phyloP scores from a whole-genome alignment of 2,797 vertebrate genomes.

The Ptychobarbus kaznakovi region DNA sequence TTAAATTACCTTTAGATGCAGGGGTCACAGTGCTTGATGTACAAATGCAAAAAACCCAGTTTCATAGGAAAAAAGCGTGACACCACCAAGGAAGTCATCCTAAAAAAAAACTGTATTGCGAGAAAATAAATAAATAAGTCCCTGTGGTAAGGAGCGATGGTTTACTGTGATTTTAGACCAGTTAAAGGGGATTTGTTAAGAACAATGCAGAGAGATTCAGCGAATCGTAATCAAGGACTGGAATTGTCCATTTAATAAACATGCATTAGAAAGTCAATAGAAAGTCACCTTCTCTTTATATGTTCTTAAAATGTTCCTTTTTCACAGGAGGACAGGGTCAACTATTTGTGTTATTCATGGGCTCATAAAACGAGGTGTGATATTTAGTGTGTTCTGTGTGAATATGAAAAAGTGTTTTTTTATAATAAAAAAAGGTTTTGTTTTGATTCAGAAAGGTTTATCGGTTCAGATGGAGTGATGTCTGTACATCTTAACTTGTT shows the following conservation, averaged over 20 bases:
- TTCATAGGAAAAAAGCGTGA: not conserved
- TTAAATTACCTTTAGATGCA: conserved; percentile 23
- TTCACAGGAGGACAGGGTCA: conserved; percentile 30
- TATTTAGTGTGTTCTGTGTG: not conserved
- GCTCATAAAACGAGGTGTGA: not conserved
- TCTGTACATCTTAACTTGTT: too few species aligned
- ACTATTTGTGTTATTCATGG: conserved; percentile 46
- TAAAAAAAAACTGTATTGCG: not conserved
- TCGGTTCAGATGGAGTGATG: not conserved
- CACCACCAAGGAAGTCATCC: not conserved
- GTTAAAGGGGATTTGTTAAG: not conserved
- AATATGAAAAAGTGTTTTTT: not conserved
- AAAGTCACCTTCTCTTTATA: not conserved
- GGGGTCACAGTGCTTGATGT: not conserved
- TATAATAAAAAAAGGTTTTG: not conserved
- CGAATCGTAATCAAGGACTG: not conserved
- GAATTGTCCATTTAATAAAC: not conserved
- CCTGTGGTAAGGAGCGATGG: not conserved
- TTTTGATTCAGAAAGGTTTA: not conserved
- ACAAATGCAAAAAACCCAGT: not conserved
- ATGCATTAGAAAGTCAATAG: not conserved
- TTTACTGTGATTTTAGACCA: not conserved
- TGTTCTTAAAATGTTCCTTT: conserved; percentile 34
- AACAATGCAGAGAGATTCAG: not conserved
- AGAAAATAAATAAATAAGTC: not conserved